Conservation (phyloP, 2,113 vertebrate species). For the Takifugu bimaculatus region DNA sequence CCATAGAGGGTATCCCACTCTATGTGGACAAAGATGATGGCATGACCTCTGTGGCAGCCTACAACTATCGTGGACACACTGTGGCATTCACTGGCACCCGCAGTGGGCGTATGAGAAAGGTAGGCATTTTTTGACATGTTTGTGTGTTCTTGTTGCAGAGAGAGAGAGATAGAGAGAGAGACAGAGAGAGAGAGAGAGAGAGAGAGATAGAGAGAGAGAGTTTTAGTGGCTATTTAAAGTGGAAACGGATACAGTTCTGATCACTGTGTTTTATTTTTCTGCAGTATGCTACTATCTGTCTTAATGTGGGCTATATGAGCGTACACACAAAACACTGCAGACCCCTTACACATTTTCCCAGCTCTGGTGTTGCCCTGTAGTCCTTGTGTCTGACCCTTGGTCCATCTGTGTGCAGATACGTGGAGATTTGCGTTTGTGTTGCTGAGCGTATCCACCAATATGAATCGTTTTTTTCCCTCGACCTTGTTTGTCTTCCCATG, state of each 20-base stretch:
- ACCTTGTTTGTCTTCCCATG: conserved; percentile 54
- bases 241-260: no score
- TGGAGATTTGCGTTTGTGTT: conserved; percentile 13
- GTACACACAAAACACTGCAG: not conserved
- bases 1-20: conserved; percentile 90
- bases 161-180: no score
- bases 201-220: no score
- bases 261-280: no score
- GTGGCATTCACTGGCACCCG: conserved; percentile 90
- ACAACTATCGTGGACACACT: conserved; percentile 89
- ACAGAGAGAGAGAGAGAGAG: no score
- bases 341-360: conserved; percentile 52
- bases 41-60: conserved; percentile 93
- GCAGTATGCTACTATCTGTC: no score
- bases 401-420: conserved; percentile 19
- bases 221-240: no score
- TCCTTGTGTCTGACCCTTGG: conserved; percentile 71
- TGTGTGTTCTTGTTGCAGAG: conserved; percentile 4
- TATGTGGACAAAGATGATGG: conserved; percentile 95
- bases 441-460: conserved; percentile 59
- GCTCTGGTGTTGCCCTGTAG: conserved; percentile 53
- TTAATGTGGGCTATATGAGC: conserved; percentile 15
- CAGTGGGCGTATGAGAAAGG: conserved; percentile 90
- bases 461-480: conserved; percentile 68
- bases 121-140: conserved; percentile 52